Evolutionary conservation across 2,797 vertebrate genomes (phyloP).

Genomic region (Acanthurus tractus): DNA sequence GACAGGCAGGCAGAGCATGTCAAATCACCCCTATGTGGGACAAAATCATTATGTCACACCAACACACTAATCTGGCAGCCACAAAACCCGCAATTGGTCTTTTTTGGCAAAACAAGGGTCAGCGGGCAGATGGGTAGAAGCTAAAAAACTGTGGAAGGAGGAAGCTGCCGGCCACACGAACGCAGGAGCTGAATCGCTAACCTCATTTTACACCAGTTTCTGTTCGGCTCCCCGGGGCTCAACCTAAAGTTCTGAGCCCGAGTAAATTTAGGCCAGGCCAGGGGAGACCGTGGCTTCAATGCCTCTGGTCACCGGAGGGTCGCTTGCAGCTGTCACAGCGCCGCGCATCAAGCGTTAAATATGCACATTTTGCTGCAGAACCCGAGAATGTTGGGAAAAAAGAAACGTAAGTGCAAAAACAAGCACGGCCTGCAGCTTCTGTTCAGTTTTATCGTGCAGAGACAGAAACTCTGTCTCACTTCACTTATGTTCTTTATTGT

Average conservation of each 20-base stretch:
- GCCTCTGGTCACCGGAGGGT: conserved; percentile 46
- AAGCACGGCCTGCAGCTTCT: conserved; percentile 10
- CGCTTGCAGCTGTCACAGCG: conserved; percentile 48
- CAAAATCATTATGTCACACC: conserved; percentile 74
- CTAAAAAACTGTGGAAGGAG: conserved; percentile 46
- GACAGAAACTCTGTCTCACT: conserved; percentile 14
- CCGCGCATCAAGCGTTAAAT: conserved; percentile 48
- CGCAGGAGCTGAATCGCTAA: conserved; percentile 55
- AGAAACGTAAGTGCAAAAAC: conserved; percentile 12
- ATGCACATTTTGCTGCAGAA: conserved; percentile 62
- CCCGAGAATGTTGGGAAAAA: conserved; percentile 17
- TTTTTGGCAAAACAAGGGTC: conserved; percentile 71
- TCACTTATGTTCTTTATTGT: no score
- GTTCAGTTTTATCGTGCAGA: conserved; percentile 22
- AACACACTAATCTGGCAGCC: conserved; percentile 68
- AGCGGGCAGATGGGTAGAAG: conserved; percentile 67
- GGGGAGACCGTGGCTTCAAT: conserved; percentile 43
- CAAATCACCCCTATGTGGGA: conserved; percentile 76
- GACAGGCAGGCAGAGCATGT: conserved; percentile 75
- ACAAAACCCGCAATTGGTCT: conserved; percentile 62
- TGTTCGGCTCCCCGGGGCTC: conserved; percentile 43
- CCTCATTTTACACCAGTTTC: conserved; percentile 63
- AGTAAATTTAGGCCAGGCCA: conserved; percentile 69
- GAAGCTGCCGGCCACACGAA: conserved; percentile 55
- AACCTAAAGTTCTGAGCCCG: conserved; percentile 55